Percentiles rank a stretch among this genome's conserved stretches.
phyloP scores from a whole-genome alignment of 2,113 vertebrate species.

The Pluvialis apricaria region DNA sequence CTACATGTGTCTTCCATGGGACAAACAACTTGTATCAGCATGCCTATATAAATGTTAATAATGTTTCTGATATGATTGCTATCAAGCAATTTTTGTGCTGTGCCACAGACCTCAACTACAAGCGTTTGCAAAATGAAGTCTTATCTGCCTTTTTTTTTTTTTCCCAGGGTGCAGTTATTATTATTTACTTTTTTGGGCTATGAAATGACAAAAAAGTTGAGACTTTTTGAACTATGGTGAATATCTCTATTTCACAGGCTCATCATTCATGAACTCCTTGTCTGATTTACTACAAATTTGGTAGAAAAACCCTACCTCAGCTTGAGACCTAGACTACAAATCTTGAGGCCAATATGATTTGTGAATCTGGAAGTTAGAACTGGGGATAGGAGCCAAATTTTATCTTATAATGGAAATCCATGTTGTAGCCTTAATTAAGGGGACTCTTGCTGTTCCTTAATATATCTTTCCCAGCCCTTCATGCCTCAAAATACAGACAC shows the following conservation, averaged over 20 bases:
- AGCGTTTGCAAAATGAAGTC: background rate
- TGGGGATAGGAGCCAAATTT: background rate
- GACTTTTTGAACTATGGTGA: conserved; percentile 8
- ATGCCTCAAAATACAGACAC: background rate
- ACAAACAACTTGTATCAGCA: background rate
- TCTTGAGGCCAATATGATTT: conserved; percentile 23
- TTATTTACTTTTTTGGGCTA: conserved; percentile 8
- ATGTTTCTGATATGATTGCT: background rate
- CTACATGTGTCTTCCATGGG: background rate
- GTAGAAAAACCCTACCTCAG: background rate
- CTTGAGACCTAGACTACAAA: conserved; percentile 1
- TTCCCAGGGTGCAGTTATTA: background rate
- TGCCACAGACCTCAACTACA: background rate
- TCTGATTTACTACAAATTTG: conserved; percentile 41
- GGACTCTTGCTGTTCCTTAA: background rate
- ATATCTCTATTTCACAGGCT: conserved; percentile 19
- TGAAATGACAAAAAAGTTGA: background rate
- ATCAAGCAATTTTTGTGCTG: conserved; percentile 2
- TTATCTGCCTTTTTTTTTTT: background rate
- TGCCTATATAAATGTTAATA: conserved; percentile 37
- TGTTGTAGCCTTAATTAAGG: background rate
- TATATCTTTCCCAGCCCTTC: background rate
- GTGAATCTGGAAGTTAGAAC: conserved; percentile 9
- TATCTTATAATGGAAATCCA: background rate
- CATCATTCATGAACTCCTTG: background rate